phyloP scores from a whole-genome alignment of 2,797 vertebrate species.

The Garrulus glandarius region DNA sequence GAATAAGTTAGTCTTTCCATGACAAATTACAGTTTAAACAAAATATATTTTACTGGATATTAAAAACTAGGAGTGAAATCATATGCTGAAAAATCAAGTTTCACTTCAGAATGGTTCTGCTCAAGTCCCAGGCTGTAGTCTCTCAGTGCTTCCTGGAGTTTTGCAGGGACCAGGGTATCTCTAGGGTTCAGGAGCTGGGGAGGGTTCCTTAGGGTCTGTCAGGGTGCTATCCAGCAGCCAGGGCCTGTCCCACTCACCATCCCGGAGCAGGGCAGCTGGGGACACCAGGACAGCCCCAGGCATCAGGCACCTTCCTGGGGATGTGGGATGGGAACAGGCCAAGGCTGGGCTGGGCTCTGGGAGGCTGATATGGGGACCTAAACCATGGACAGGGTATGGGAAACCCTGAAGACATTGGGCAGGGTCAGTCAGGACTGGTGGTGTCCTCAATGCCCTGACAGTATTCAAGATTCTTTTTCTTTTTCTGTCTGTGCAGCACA shows the following conservation, averaged over 20 bases:
- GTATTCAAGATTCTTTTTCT: neutral
- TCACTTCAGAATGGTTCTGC: neutral
- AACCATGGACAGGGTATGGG: neutral
- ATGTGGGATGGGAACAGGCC: neutral
- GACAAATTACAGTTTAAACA: neutral
- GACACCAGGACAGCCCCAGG: fast-evolving
- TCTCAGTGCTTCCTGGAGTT: neutral
- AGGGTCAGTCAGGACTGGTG: neutral
- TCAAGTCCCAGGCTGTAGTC: neutral
- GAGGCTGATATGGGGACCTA: neutral
- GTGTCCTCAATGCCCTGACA: neutral
- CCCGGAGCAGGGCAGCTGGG: fast-evolving
- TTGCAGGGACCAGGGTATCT: neutral
- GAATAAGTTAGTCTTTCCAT: neutral
- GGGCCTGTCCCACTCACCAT: fast-evolving
- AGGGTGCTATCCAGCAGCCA: neutral
- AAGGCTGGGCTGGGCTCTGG: neutral
- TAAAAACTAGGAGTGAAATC: neutral
- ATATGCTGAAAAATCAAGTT: neutral
- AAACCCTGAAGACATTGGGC: neutral
- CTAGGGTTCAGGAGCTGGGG: neutral
- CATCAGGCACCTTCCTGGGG: fast-evolving
- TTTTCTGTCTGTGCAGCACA: neutral
- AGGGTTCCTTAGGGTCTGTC: fast-evolving
- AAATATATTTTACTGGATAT: neutral